A percentile compares a stretch with the other conserved stretches of the same genome.
These are phyloP conservation scores for Raja brachyura DNA, from an alignment of 2,113 vertebrate genomes.

Conservation along the genomic window DNA sequence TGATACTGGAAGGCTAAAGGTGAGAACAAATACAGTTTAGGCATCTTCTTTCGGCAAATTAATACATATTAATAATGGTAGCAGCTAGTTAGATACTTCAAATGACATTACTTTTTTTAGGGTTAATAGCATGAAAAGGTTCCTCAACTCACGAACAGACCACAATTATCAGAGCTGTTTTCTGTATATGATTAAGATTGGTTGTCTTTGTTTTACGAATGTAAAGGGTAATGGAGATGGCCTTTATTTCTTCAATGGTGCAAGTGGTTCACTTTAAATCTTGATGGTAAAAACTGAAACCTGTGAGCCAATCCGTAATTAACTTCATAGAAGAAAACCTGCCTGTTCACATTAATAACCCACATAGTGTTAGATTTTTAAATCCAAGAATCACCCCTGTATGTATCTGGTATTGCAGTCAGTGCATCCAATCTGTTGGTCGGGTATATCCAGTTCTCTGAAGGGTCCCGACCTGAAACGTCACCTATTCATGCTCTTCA, in stretches of 20 bases:
- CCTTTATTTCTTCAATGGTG: constrained; percentile 16
- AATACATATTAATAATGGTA: constrained; percentile 53
- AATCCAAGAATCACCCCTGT: not conserved
- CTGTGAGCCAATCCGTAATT: not conserved
- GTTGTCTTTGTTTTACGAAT: constrained; percentile 46
- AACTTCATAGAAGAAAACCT: not conserved
- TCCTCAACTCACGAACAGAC: constrained; percentile 47
- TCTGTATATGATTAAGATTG: constrained; percentile 48
- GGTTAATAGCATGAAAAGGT: constrained; percentile 63
- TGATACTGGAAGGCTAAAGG: constrained; percentile 64
- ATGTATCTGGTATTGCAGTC: not conserved
- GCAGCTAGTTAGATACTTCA: constrained; percentile 62
- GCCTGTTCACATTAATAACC: not conserved
- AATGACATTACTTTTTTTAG: constrained; percentile 60
- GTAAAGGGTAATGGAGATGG: constrained; percentile 3
- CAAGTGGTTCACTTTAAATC: constrained; percentile 11
- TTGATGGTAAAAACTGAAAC: not conserved
- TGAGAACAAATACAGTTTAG: constrained; percentile 53
- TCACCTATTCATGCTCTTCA: too few species aligned
- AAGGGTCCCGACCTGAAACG: too few species aligned
- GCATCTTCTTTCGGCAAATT: constrained; percentile 57
- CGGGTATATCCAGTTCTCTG: not conserved
- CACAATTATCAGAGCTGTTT: constrained; percentile 47
- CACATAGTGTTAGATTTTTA: not conserved
- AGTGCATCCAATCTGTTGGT: not conserved